Conservation (phyloP, 2,888 invertebrate species). For the Helleia helle region DNA sequence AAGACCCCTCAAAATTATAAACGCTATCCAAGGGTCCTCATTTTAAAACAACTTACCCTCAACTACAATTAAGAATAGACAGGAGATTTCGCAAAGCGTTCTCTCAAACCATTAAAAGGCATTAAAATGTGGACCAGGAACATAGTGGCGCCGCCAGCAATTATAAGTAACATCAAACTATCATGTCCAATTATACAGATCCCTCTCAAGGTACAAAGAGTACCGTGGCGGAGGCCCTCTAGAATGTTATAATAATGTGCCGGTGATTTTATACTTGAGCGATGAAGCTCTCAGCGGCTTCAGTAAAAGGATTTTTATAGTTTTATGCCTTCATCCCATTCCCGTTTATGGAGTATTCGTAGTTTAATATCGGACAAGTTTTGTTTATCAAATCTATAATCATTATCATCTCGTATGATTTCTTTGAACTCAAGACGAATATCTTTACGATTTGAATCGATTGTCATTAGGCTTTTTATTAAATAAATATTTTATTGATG, state of each 20-base stretch:
- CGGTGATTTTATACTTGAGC: slow-evolving; percentile 35
- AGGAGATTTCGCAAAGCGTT: slow-evolving; percentile 21
- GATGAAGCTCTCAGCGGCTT: slow-evolving; percentile 28
- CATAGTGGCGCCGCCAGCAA: slow-evolving; percentile 28
- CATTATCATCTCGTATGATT: too few species aligned
- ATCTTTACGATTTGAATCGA: too few species aligned
- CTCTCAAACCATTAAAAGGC: slow-evolving; percentile 27
- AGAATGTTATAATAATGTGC: slow-evolving; percentile 26
- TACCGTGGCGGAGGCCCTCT: slow-evolving; percentile 21
- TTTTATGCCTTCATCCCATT: slow-evolving; percentile 29
- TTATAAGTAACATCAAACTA: slow-evolving; percentile 30
- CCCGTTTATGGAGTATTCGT: slow-evolving; percentile 15
- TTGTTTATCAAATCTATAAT: slow-evolving; percentile 15
- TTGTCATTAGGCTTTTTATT: too few species aligned
- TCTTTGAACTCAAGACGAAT: too few species aligned
- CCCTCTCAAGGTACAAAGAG: slow-evolving; percentile 23
- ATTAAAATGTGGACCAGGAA: slow-evolving; percentile 32
- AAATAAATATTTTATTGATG: too few species aligned
- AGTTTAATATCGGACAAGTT: slow-evolving; percentile 11
- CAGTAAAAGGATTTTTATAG: slow-evolving; percentile 36
- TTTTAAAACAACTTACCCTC: slow-evolving; percentile 22
- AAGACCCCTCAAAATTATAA: background rate
- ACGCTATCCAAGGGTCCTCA: slow-evolving; percentile 13
- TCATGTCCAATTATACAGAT: slow-evolving; percentile 22
- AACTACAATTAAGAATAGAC: slow-evolving; percentile 22